Percentiles rank a stretch among this genome's conserved stretches.
phyloP scores from a whole-genome alignment of 2,113 vertebrate genomes.

The Andinoacara biseriatus region DNA sequence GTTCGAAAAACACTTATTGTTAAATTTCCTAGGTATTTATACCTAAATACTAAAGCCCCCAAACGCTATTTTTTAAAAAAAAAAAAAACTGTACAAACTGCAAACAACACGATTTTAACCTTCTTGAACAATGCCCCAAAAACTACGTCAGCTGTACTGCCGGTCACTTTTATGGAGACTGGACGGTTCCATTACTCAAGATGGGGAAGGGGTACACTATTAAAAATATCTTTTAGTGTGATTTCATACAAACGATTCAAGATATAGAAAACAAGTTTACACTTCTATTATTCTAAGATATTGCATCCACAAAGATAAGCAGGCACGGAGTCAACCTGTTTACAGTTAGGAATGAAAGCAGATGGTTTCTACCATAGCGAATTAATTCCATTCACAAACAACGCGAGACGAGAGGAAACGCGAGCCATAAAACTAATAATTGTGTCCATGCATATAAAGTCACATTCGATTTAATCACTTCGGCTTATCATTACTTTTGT shows the following conservation, averaged over 20 bases:
- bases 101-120: background rate
- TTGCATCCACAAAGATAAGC: background rate
- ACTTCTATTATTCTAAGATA: background rate
- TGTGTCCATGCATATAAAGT: background rate
- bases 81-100: conserved; percentile 26
- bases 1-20: conserved; percentile 7
- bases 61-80: conserved; percentile 4
- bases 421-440: background rate
- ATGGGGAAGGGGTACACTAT: background rate
- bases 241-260: background rate
- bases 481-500: background rate
- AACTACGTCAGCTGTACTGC: conserved; percentile 39
- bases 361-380: conserved; percentile 40
- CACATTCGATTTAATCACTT: background rate
- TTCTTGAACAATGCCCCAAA: conserved; percentile 46
- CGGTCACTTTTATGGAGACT: conserved; percentile 13
- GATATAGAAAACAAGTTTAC: accelerated
- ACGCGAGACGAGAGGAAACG: conserved; percentile 45
- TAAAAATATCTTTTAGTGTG: background rate
- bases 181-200: conserved; percentile 48
- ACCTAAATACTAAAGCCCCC: background rate
- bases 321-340: accelerated
- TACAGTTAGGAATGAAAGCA: background rate
- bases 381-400: background rate
- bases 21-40: conserved; percentile 1